A percentile compares a stretch with the other conserved stretches of the same genome.
Evolutionary conservation across 2,888 invertebrate species (phyloP).

Genomic region (Germaria angustata): DNA sequence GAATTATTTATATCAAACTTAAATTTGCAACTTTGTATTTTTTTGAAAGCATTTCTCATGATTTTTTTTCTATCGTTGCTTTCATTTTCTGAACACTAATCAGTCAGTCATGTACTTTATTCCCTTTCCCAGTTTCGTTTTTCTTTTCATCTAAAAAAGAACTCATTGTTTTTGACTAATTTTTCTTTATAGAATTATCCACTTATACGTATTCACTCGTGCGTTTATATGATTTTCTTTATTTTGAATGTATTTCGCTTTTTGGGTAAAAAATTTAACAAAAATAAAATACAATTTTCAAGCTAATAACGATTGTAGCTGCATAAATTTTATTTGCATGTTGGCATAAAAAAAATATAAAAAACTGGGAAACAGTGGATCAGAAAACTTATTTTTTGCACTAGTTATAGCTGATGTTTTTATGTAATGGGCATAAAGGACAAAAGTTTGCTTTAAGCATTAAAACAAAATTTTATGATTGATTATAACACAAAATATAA

Average conservation of each 20-base stretch:
- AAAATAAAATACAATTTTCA: constrained; percentile 26
- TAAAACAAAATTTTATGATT: no score
- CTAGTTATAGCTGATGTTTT: no score
- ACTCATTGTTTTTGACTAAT: constrained; percentile 38
- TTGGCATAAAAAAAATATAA: neutral
- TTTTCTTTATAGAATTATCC: constrained; percentile 65
- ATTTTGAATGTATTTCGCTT: constrained; percentile 1
- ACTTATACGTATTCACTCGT: constrained; percentile 64
- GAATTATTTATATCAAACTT: constrained; percentile 34
- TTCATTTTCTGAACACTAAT: constrained; percentile 37
- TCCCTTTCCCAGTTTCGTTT: neutral
- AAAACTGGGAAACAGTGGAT: constrained; percentile 15
- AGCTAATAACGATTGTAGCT: constrained; percentile 58
- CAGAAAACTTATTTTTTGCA: no score
- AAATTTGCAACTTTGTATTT: constrained; percentile 40
- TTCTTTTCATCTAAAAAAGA: constrained; percentile 2
- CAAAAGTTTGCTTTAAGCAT: no score
- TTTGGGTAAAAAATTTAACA: neutral
- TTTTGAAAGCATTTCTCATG: constrained; percentile 23
- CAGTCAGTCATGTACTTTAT: constrained; percentile 44
- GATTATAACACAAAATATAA: no score
- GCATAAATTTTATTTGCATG: neutral
- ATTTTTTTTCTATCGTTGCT: neutral
- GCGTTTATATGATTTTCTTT: constrained; percentile 50
- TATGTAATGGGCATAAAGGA: no score